Conservation (phyloP, 1,140 invertebrate species). For the Chymomyza costata region DNA sequence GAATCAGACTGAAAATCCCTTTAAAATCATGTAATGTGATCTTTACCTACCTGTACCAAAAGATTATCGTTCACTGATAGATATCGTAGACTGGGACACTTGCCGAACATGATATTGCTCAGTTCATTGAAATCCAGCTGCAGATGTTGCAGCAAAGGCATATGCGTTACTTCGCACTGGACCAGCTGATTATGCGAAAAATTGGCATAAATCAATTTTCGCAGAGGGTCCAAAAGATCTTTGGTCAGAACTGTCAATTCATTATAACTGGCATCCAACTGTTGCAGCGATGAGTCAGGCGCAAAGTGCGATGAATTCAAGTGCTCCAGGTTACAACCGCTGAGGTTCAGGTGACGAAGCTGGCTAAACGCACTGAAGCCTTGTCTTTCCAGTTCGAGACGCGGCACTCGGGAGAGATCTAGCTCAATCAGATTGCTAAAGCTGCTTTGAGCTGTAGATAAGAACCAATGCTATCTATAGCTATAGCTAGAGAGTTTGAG, state of each 20-base stretch:
- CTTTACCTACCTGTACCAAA: slow-evolving; percentile 41
- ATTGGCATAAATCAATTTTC: slow-evolving; percentile 52
- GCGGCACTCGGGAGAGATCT: slow-evolving; percentile 35
- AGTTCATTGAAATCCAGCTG: slow-evolving; percentile 55
- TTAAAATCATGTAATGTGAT: too few species aligned
- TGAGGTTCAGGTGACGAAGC: slow-evolving; percentile 50
- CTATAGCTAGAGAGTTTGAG: too few species aligned
- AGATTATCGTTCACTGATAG: slow-evolving; percentile 49
- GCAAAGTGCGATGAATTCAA: slow-evolving; percentile 41
- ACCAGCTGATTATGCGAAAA: slow-evolving; percentile 56
- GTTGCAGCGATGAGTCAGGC: slow-evolving; percentile 32
- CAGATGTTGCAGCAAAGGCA: slow-evolving; percentile 42
- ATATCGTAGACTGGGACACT: slow-evolving; percentile 40
- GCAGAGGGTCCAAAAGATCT: slow-evolving; percentile 36
- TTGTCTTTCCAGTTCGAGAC: slow-evolving; percentile 24
- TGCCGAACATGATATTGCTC: slow-evolving; percentile 35
- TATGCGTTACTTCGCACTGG: slow-evolving; percentile 35
- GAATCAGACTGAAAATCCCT: too few species aligned
- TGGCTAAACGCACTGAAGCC: slow-evolving; percentile 45
- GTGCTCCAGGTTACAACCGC: slow-evolving; percentile 26
- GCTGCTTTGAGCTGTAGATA: slow-evolving; percentile 9
- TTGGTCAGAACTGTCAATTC: slow-evolving; percentile 34
- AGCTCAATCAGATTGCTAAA: slow-evolving; percentile 26
- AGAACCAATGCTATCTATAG: background rate
- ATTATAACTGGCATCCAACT: slow-evolving; percentile 61